Base-by-base conservation (phyloP, 64 coral and sea anemone genomes). In the Platygyra sinensis region DNA sequence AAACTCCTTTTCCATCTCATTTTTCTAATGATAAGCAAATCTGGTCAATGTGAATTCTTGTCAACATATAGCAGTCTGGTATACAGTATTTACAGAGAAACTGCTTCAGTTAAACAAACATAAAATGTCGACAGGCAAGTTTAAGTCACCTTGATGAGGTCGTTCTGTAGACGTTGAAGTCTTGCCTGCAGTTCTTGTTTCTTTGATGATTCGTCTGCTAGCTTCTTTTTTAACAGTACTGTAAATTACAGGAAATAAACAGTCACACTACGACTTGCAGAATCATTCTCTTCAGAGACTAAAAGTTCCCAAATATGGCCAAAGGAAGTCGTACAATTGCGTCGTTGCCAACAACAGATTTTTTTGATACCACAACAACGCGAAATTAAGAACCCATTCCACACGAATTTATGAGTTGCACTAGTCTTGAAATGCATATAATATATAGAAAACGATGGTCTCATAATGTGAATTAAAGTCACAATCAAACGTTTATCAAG, bases 151-250 rank as follows among this genome's bases (percentile, higher is more conserved):
- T 87, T 96, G 60, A 96, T 96, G 13, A 96, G 90, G 2, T 96
- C 94, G 86, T 96, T 96, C 52, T 96, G 94, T 28, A 96, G 94
- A 72, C 84, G 90, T 36, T 93, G 90, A 31, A 91, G 75, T 50
- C 94, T 84, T 28, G 77, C 63, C 30, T 96, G 86, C 3, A 96
- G 80, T 78, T 96, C 94, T 72, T 92, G 90, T 64, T 77, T 96
- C 74, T 93, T 96, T 10, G 90, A 86, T 38, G 94, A 92, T 87
- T 96, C 94, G 69, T 96, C 90, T 29, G 94, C 90, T 12, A 96
- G 75, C 78, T 96, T 93, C 65, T 72, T 93, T 89, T 96, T 96
- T 17, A 96, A 38, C 20, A 96, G 72, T 4, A 89, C 94, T 96
- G 24, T 24, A 62, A 71, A 80, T 14, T n/a, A 15, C 17, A 73